Evolutionary conservation across 2,797 vertebrate genomes (phyloP).

Genomic region (Pteropus rufus): DNA sequence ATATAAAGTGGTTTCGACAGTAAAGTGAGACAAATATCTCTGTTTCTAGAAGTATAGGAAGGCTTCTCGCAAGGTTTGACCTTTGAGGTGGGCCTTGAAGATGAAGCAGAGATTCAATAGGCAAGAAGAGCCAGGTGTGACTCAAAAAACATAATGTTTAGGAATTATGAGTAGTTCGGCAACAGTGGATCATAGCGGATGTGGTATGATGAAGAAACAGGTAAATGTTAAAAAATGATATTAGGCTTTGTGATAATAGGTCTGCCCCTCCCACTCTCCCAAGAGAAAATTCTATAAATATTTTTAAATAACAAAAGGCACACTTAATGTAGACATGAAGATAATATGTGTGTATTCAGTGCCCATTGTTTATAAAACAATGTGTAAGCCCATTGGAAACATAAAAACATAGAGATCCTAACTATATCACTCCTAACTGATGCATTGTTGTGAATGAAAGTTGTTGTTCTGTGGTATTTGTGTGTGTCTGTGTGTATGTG

Average conservation of each 20-base stretch:
- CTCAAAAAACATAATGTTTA: background rate
- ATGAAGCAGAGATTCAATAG: background rate
- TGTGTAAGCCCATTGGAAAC: background rate
- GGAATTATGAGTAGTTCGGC: background rate
- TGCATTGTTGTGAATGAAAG: background rate
- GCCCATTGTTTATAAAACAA: background rate
- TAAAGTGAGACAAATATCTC: background rate
- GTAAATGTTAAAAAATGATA: background rate
- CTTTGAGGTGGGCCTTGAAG: background rate
- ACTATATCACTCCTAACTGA: background rate
- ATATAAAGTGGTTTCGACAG: background rate
- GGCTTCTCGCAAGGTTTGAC: background rate
- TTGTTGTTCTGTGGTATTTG: background rate
- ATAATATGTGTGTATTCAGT: background rate
- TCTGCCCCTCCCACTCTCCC: background rate
- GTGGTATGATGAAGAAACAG: background rate
- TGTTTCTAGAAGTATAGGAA: background rate
- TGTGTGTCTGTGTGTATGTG: background rate
- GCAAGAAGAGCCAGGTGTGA: background rate
- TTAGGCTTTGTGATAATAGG: background rate
- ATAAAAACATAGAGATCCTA: background rate
- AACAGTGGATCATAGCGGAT: background rate
- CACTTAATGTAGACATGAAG: background rate
- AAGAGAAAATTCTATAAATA: background rate
- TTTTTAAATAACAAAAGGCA: background rate